Conservation (phyloP, 2,888 invertebrate species). For the Coenonympha glycerion region DNA sequence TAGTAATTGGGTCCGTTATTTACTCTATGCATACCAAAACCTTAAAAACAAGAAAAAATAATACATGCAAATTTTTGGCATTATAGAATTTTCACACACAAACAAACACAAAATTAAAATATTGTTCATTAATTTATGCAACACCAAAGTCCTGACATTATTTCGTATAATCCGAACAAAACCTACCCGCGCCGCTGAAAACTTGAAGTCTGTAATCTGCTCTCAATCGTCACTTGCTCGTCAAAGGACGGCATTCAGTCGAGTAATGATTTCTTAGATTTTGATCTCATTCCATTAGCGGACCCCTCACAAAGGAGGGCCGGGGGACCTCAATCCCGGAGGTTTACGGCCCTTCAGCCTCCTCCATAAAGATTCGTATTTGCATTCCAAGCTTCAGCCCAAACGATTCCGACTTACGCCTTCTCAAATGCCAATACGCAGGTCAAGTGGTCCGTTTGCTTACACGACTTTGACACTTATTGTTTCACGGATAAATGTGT, state of each 20-base stretch:
- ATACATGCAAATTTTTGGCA: no score
- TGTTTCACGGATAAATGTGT: conserved; percentile 2
- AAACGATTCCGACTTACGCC: conserved; percentile 54
- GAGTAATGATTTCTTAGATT: conserved; percentile 24
- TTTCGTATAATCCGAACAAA: background rate
- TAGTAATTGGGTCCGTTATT: no score
- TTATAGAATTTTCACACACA: no score
- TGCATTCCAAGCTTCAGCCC: conserved; percentile 59
- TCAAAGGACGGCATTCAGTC: conserved; percentile 12
- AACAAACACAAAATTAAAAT: no score
- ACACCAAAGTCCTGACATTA: background rate
- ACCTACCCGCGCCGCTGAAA: background rate
- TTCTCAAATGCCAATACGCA: conserved; percentile 46
- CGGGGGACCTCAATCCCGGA: conserved; percentile 52
- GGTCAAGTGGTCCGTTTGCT: conserved; percentile 41
- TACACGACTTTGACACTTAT: conserved; percentile 22
- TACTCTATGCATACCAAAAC: no score
- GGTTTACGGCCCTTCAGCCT: conserved; percentile 44
- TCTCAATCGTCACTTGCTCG: conserved; percentile 13
- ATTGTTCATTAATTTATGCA: background rate
- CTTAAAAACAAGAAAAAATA: no score
- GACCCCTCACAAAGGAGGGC: conserved; percentile 61
- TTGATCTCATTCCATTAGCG: conserved; percentile 62
- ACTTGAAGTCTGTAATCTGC: conserved; percentile 11
- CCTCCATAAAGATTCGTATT: conserved; percentile 61